Conservation (phyloP, 2,888 invertebrate species). For the Nezara viridula region DNA sequence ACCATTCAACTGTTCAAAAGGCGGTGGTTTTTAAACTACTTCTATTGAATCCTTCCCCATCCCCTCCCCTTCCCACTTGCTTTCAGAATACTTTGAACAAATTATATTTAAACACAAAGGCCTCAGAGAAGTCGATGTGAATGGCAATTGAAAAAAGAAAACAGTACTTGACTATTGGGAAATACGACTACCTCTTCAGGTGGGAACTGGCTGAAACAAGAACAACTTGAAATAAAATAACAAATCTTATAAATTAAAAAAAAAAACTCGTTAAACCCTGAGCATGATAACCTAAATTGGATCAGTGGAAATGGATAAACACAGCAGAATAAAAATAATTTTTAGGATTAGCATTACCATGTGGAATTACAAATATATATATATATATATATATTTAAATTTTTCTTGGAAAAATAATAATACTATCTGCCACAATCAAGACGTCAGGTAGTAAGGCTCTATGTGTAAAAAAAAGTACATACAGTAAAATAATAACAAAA, state of each 20-base stretch:
- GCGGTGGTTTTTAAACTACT: constrained; percentile 23
- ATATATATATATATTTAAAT: too few species aligned
- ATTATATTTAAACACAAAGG: background rate
- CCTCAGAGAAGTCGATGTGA: background rate
- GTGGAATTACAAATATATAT: too few species aligned
- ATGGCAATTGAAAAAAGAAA: background rate
- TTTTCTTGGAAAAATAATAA: too few species aligned
- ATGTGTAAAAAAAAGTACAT: too few species aligned
- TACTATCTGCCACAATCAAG: too few species aligned
- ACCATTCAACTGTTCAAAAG: constrained; percentile 23
- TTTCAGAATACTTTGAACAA: constrained; percentile 9
- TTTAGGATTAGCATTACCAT: too few species aligned
- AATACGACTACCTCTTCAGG: background rate
- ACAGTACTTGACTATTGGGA: background rate
- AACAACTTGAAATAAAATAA: background rate
- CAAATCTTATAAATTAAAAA: background rate
- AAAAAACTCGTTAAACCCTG: too few species aligned
- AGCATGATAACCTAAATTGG: background rate
- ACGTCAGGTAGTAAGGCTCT: too few species aligned
- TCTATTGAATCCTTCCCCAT: background rate
- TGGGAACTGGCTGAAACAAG: background rate
- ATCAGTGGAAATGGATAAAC: background rate
- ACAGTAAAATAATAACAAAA: too few species aligned
- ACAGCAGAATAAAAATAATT: too few species aligned
- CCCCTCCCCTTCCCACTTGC: background rate